Conservation (phyloP, 2,113 vertebrate species). For the Vidua macroura region DNA sequence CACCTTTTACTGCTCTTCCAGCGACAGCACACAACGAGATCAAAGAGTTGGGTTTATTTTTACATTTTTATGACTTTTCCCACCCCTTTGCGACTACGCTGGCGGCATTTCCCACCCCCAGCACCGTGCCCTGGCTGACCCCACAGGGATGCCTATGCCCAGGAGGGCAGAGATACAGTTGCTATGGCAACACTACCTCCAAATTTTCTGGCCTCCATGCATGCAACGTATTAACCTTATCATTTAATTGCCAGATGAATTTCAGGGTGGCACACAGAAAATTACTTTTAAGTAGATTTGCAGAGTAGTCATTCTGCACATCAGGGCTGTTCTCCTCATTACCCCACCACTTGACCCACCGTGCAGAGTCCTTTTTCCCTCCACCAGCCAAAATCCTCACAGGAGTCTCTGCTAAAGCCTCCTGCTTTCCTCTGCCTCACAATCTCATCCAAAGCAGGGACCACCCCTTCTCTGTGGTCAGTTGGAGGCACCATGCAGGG, state of each 20-base stretch:
- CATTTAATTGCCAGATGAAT: conserved; percentile 33
- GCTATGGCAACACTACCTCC: conserved; percentile 14
- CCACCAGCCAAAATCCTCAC: neutral
- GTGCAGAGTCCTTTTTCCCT: neutral
- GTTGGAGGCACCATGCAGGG: rapidly evolving
- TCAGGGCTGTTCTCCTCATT: neutral
- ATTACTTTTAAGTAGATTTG: conserved; percentile 6
- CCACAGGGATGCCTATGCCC: neutral
- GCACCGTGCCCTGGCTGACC: neutral
- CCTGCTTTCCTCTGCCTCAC: neutral
- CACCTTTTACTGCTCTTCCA: conserved; percentile 30
- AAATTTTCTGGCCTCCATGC: neutral
- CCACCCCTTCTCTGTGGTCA: neutral
- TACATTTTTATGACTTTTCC: conserved; percentile 40
- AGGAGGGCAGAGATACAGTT: conserved; percentile 26
- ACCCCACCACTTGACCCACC: neutral
- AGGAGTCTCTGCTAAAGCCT: neutral
- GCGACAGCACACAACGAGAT: neutral
- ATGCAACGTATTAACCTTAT: conserved; percentile 30
- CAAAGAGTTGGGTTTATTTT: conserved; percentile 7
- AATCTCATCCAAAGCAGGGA: neutral
- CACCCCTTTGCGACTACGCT: neutral
- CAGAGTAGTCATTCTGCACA: neutral
- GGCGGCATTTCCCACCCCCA: neutral
- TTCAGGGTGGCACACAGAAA: conserved; percentile 25